phyloP scores from a whole-genome alignment of 2,797 vertebrate species.

The Ctenosaura bakeri region DNA sequence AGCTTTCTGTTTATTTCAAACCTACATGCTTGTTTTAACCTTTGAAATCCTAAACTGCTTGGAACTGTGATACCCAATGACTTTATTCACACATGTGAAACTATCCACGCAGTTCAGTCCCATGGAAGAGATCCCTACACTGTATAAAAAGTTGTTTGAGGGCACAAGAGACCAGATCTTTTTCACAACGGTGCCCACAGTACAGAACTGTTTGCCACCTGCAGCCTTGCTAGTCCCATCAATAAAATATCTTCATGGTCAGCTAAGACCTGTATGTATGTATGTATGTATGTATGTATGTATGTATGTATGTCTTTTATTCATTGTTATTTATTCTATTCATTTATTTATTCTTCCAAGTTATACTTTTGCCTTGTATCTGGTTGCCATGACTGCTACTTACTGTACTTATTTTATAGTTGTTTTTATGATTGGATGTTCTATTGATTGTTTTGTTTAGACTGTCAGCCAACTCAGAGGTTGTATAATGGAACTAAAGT shows the following conservation, averaged over 20 bases:
- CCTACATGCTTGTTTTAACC: not conserved
- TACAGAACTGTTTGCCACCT: not conserved
- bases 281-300: not conserved
- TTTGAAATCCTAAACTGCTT: not conserved
- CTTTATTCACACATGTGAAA: not conserved
- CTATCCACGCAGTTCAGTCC: not conserved
- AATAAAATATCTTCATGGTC: not conserved
- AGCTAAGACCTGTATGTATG: not conserved
- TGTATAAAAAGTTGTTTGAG: not conserved
- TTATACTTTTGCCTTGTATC: not conserved
- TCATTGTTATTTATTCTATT: no score
- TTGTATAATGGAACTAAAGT: not conserved
- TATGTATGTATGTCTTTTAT: no score
- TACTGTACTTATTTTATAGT: not conserved
- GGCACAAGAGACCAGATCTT: not conserved
- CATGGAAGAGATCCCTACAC: not conserved
- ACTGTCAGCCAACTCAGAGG: not conserved
- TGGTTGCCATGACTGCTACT: not conserved
- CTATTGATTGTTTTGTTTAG: not conserved
- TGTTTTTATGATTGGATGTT: not conserved
- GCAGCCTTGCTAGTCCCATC: not conserved
- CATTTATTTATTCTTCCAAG: not conserved
- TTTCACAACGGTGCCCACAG: not conserved
- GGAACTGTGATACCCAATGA: not conserved
- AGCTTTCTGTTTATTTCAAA: no score